Base-by-base conservation (phyloP, 2,888 invertebrate genomes). In the Teleiodes luculella region DNA sequence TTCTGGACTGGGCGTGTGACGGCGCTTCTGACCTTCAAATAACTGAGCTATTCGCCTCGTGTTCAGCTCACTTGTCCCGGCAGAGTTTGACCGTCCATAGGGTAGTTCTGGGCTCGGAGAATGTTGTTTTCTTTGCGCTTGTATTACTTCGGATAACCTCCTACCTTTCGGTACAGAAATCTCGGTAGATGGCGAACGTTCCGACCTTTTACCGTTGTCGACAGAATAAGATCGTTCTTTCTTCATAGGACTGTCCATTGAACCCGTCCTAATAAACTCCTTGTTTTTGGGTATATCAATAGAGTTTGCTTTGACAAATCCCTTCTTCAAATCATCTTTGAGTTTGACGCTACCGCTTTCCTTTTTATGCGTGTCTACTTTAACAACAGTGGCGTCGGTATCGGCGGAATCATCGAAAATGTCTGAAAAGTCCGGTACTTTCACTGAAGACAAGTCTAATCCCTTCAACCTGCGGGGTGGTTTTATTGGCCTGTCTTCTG, bases 381-480 rank as follows among this genome's bases (percentile, higher is more conserved):
- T 64, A 11, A 77, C 70, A 7, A 80, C 57, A 0, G 84, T 83
- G 1, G 66, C 76, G 43, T 84, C 83, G 0, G 81, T 80, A 47
- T 84, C 83, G 0, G 72, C 70, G 0, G 82, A 79, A 18, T 81
- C 79, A 24, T 86, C 83, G 13, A 74, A 69, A 20, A 78, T 65
- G 35, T 83, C 78, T 2, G 78, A 66, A 10, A 76, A 69, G 53
- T 74, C 71, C 8, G 67, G 74, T 0, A 76, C 57, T 56, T 63
- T 73, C 6, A 81, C 66, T 0, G 78, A 64, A 30, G 66, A 63
- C 0, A 67, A 50, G 47, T 82, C 87, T 1, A 88, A 71, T 0
- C 86, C 86, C 58, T 87, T 86, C 1, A 87, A 58, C 24, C 68
- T 74, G 3, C 86, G 78, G 2, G 74, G 66, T 0, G 82, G 77